A percentile compares a stretch with the other conserved stretches of the same genome.
phyloP scores from a whole-genome alignment of 2,888 invertebrate species.

The Endotricha flammealis region DNA sequence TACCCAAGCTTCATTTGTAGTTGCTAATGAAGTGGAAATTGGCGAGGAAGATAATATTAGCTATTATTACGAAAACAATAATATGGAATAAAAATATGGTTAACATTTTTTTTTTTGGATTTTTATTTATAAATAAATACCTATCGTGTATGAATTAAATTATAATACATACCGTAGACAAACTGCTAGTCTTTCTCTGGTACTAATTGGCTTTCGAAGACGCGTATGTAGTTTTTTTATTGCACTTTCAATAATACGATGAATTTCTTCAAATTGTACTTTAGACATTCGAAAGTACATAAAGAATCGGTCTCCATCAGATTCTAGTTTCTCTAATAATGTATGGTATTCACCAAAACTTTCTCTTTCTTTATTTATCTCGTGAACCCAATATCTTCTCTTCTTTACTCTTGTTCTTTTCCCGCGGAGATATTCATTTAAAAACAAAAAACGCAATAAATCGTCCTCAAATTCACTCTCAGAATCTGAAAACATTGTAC shows the following conservation, averaged over 20 bases:
- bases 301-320: constrained; percentile 2
- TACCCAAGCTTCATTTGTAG: background rate
- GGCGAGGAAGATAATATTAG: background rate
- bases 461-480: constrained; percentile 5
- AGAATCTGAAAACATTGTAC: background rate
- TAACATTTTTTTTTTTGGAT: background rate
- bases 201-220: background rate
- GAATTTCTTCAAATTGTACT: background rate
- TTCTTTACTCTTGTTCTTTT: background rate
- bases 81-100: background rate
- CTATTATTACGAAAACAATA: background rate
- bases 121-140: background rate
- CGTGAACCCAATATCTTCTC: background rate
- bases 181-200: constrained; percentile 1
- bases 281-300: constrained; percentile 4
- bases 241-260: background rate
- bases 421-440: background rate
- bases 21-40: background rate
- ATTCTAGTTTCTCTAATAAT: constrained; percentile 1
- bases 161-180: background rate
- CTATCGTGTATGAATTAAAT: background rate
- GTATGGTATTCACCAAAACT: background rate
- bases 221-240: background rate
- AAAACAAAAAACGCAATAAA: constrained; percentile 1
- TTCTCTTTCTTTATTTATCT: background rate